Base-by-base conservation (phyloP, 2,797 vertebrate species). In the Urophycis tenuis region DNA sequence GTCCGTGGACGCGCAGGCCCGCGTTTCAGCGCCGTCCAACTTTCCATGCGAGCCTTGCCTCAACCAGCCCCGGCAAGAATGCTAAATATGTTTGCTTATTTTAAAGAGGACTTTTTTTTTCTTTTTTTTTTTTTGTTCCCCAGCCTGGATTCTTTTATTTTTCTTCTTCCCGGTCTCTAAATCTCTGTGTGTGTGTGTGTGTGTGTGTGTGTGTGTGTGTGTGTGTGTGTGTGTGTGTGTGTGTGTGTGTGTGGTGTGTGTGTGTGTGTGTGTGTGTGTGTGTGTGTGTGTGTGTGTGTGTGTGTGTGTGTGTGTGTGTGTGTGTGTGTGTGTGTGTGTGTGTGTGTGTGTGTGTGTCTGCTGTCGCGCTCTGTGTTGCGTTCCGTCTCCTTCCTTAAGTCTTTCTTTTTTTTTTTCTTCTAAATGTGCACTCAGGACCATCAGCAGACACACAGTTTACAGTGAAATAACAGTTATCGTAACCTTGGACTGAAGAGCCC, bases 1-100 rank as follows among this genome's bases (percentile, higher is more conserved):
- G 79, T 83, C 75, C 34, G 77, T 78, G 78, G 77, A 73, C 82
- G 82, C 78, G 80, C 72, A 45, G 45, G 45, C 53, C 71, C 79
- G 5, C 86, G 88, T 84, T 87, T 39, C 6, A 85, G 84, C 81
- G 5, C 80, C 72, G 74, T 91, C 87, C 84, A 88, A 87, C 88
- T 90, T 89, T 91, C 87, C 87, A 88, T 82, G 81, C 85, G 22
- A 60, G 53, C 53, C n/a, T 60, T 60, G 53, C 84, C 89, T 87
- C 80, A 82, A 77, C 88, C 83, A 87, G 85, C 85, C 78, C 80
- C 85, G 29, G 32, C 82, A 92, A 87, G 89, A 93, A 92, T 92
- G 88, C 89, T 77, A 93, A 92, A 89, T 83, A 91, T 92, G 87
- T 90, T 89, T 87, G 87, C 81, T 88, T 87, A 87, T 89, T 89